Base-by-base conservation (phyloP, 1,140 invertebrate genomes). In the Sminthurinus signatus region DNA sequence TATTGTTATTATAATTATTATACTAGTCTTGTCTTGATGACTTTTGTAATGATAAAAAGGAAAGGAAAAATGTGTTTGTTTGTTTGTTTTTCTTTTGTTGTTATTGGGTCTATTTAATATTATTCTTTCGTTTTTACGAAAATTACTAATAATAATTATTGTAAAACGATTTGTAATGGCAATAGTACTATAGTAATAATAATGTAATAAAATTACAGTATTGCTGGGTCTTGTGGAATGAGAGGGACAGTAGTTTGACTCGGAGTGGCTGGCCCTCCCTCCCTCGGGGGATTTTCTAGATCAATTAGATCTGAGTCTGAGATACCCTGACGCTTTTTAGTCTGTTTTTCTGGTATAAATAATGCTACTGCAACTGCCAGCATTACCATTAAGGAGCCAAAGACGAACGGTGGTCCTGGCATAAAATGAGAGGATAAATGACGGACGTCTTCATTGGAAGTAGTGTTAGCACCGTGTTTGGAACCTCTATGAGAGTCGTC, bases 341-440 rank as follows among this genome's bases (percentile, higher is more conserved):
- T 76, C 67, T 76, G 77, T 79, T 64, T 81, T 73, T 91, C 88
- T 32, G 93, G 92, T 75, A 96, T 91, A 78, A 95, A 94, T 54
- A 88, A 84, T 48, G 93, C 89, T 66, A 97, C 91, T 63, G 96
- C 78, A 32, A 56, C 54, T 31, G 96, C 96, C 76, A 93, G 88
- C 68, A 98, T 88, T 57, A 98, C 96, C 75, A 99, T 83, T 74
- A 99, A 81, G 56, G 96, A 92, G 60, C 96, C 97, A 80, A 99
- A 95, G 31, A 98, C 91, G 81, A 99, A 99, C n/a, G 96, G 96
- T 51, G 96, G 96, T n/a, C 96, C 96, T 50, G 96, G 96, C 71
- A 98, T 86, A 71, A 97, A 78, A 78, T 89, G 81, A 21, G 21
- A 51, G 19, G 46, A 48, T 56, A 60, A 46, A 15, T 59, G 48